phyloP scores from a whole-genome alignment of 2,888 invertebrate species.

The Rambutsinella grinnellia region DNA sequence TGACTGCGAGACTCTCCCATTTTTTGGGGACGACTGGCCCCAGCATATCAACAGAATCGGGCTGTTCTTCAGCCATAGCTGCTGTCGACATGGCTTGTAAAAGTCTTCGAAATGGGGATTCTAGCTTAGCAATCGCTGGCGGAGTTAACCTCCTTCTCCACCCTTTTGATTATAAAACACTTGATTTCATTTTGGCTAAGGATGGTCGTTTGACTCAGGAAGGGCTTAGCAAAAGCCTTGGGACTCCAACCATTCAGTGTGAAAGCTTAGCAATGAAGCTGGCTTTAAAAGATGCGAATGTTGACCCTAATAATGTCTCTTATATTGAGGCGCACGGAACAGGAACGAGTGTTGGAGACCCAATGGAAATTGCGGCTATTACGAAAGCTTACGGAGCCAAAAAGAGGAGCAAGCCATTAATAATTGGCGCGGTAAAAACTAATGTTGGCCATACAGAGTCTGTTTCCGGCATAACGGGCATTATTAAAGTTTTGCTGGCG shows the following conservation, averaged over 20 bases:
- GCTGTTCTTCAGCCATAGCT: conserved; percentile 50
- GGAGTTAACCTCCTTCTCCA: conserved; percentile 46
- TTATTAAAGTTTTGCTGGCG: conserved; percentile 53
- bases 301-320: neutral
- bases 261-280: too few species aligned
- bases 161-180: conserved; percentile 2
- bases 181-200: conserved; percentile 19
- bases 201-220: conserved; percentile 67
- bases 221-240: conserved; percentile 67
- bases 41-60: conserved; percentile 22
- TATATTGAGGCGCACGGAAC: conserved; percentile 37
- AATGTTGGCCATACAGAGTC: conserved; percentile 55
- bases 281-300: too few species aligned
- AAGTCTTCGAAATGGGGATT: conserved; percentile 27
- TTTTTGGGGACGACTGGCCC: conserved; percentile 48
- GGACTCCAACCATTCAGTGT: conserved; percentile 56
- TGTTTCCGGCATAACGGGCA: conserved; percentile 42
- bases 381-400: conserved; percentile 36
- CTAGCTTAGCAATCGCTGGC: conserved; percentile 34
- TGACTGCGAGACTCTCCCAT: conserved; percentile 39
- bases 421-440: conserved; percentile 53
- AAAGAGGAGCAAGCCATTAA: conserved; percentile 20
- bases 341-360: conserved; percentile 69
- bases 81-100: conserved; percentile 44
- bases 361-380: conserved; percentile 42